Evolutionary conservation across 2,113 vertebrate species (phyloP).

Genomic region (Salvelinus namaycush): DNA sequence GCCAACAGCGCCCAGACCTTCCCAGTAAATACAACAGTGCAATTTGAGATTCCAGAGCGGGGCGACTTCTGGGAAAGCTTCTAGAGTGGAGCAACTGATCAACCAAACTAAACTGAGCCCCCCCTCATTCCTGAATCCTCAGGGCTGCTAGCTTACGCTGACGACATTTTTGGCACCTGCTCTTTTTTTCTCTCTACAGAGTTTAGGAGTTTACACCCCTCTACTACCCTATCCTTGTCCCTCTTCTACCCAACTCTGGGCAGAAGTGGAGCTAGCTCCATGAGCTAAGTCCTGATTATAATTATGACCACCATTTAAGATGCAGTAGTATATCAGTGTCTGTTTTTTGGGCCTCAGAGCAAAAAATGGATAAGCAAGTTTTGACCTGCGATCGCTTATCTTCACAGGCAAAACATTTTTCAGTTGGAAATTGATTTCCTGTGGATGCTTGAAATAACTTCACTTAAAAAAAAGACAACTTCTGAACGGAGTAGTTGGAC

Average conservation of each 20-base stretch:
- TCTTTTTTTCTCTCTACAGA: not conserved
- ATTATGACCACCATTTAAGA: slow-evolving; percentile 23
- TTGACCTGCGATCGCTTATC: slow-evolving; percentile 5
- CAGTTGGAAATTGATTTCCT: not conserved
- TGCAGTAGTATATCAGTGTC: not conserved
- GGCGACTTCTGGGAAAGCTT: slow-evolving; percentile 42
- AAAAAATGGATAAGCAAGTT: slow-evolving; percentile 15
- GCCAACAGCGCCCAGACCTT: slow-evolving; percentile 34
- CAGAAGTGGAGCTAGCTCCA: slow-evolving; percentile 4
- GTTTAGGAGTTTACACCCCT: slow-evolving; percentile 8
- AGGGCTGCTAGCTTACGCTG: slow-evolving; percentile 15
- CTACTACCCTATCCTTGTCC: slow-evolving; percentile 12
- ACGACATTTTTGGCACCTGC: slow-evolving; percentile 27
- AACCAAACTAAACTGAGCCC: not conserved
- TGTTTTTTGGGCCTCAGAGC: not conserved
- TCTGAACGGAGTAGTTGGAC: not conserved
- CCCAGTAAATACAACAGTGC: slow-evolving; percentile 37
- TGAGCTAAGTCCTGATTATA: slow-evolving; percentile 19
- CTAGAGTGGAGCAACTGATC: slow-evolving; percentile 19
- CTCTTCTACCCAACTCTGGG: slow-evolving; percentile 15
- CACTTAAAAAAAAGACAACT: no score
- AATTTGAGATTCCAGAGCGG: slow-evolving; percentile 39
- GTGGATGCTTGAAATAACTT: not conserved
- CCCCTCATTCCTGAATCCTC: slow-evolving; percentile 29
- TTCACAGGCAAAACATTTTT: not conserved